A percentile compares a stretch with the other conserved stretches of the same genome.
phyloP scores from a whole-genome alignment of 2,797 vertebrate genomes.

The Cossypha niveicapilla region DNA sequence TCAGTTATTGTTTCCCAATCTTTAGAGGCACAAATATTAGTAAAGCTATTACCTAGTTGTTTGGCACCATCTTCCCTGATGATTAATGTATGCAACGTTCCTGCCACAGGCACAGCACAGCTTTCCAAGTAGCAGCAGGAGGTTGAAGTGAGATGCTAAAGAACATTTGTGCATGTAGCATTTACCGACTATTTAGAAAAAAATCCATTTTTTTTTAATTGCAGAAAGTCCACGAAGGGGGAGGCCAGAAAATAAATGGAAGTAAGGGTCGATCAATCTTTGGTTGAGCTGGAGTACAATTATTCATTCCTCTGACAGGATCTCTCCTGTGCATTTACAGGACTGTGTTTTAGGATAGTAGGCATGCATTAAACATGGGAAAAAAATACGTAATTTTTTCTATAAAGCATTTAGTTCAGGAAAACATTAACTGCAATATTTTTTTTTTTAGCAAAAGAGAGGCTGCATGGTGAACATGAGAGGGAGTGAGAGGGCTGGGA shows the following conservation, averaged over 20 bases:
- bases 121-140: neutral
- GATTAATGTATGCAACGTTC: neutral
- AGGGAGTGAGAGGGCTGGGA: neutral
- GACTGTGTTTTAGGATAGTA: neutral
- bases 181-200: neutral
- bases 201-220: neutral
- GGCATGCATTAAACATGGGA: neutral
- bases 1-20: neutral
- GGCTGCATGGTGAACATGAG: neutral
- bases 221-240: neutral
- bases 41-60: neutral
- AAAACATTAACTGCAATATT: neutral
- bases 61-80: neutral
- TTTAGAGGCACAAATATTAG: conserved; percentile 11
- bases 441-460: neutral
- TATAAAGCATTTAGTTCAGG: neutral
- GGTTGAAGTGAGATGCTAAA: neutral
- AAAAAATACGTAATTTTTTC: neutral
- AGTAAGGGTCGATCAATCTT: neutral
- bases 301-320: neutral
- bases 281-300: neutral
- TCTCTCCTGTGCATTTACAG: neutral
- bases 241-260: neutral
- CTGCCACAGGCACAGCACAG: neutral
- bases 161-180: neutral